phyloP scores from a whole-genome alignment of 1,140 invertebrate species.

The Vanessa tameamea region DNA sequence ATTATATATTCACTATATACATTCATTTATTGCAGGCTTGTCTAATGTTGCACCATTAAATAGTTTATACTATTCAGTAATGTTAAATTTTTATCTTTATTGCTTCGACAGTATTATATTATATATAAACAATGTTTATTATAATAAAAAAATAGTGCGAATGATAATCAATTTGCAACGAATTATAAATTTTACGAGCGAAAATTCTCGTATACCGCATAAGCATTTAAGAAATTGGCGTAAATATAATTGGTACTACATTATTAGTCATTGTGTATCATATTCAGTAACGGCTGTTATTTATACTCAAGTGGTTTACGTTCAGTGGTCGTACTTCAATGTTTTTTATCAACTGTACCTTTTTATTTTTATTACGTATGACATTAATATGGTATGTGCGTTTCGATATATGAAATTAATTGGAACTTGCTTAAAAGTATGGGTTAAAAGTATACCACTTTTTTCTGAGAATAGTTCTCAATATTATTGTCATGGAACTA shows the following conservation, averaged over 20 bases:
- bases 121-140: background rate
- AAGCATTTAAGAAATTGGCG: too few relatives aligned
- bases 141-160: background rate
- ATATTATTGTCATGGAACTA: background rate
- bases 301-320: too few relatives aligned
- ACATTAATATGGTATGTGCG: background rate
- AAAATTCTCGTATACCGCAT: background rate
- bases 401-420: slow-evolving; percentile 1
- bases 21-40: background rate
- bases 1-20: background rate
- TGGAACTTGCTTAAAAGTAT: background rate
- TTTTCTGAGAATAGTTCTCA: background rate
- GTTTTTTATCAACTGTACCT: too few relatives aligned
- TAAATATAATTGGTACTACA: too few relatives aligned
- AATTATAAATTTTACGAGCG: background rate
- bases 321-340: too few relatives aligned
- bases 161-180: background rate
- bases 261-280: too few relatives aligned
- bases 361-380: background rate
- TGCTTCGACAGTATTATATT: background rate
- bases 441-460: background rate
- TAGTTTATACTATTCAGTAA: background rate
- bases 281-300: too few relatives aligned
- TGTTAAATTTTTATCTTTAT: background rate
- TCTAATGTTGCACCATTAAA: background rate